phyloP scores from a whole-genome alignment of 2,797 vertebrate genomes.

The Glossophaga mutica region DNA sequence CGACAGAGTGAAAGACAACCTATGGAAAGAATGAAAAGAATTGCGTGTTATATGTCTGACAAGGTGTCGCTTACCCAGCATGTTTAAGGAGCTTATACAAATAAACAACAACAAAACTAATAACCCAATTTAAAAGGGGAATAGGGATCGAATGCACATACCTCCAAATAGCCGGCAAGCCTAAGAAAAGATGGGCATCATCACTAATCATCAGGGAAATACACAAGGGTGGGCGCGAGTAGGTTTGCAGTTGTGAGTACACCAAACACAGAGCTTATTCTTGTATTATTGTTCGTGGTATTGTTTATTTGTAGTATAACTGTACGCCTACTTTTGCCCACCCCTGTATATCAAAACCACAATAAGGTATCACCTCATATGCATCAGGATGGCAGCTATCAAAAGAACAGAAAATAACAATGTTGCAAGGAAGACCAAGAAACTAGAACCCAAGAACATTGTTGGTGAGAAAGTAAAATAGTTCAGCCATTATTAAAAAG shows the following conservation, averaged over 20 bases:
- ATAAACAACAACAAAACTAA: neutral
- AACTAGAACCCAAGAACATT: no score
- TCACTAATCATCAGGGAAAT: neutral
- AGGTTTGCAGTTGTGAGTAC: neutral
- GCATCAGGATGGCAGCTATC: neutral
- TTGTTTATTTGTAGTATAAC: neutral
- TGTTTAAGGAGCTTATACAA: neutral
- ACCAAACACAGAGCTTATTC: neutral
- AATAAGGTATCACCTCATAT: neutral
- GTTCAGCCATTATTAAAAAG: neutral
- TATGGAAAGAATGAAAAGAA: neutral
- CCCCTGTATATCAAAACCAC: neutral
- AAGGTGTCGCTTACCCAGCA: neutral
- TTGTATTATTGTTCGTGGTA: neutral
- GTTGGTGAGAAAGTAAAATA: neutral
- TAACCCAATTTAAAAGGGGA: neutral
- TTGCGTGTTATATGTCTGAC: neutral
- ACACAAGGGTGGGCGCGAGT: neutral
- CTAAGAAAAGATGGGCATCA: neutral
- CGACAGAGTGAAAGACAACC: neutral
- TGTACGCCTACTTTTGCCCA: neutral
- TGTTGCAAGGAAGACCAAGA: neutral
- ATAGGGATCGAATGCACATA: neutral
- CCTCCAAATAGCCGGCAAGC: neutral
- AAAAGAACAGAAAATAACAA: neutral